phyloP scores from a whole-genome alignment of 2,888 invertebrate species.

The Plusia festucae region DNA sequence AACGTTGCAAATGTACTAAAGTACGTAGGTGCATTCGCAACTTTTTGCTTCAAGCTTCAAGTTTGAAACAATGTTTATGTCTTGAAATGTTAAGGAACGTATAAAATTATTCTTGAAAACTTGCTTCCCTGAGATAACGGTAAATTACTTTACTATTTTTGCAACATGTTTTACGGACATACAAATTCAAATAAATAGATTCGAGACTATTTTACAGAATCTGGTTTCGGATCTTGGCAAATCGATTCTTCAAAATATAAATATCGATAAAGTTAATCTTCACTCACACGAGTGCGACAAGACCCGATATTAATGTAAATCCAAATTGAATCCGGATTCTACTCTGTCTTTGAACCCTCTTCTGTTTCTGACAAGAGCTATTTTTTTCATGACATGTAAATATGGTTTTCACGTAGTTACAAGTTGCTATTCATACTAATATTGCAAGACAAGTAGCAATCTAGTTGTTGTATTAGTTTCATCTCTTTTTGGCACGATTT shows the following conservation, averaged over 20 bases:
- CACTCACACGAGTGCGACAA: slow-evolving; percentile 4
- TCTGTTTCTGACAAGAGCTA: not conserved
- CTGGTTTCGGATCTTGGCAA: not conserved
- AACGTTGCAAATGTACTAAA: no score
- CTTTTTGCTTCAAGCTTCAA: no score
- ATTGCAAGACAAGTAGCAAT: no score
- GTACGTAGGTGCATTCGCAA: no score
- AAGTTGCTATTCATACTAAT: not conserved
- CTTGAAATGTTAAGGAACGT: no score
- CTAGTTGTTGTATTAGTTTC: no score
- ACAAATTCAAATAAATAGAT: no score
- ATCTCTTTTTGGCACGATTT: not conserved
- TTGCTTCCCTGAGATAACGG: not conserved
- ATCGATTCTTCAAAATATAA: slow-evolving; percentile 1
- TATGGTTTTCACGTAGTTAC: not conserved
- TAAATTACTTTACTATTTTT: no score
- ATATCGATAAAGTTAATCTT: slow-evolving; percentile 4
- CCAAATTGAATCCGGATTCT: not conserved
- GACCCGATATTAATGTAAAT: slow-evolving; percentile 2
- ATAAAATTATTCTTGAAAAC: not conserved
- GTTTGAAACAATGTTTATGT: not conserved
- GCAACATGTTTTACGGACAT: no score
- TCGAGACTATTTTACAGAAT: not conserved
- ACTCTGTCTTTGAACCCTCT: not conserved
- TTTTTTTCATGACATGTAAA: not conserved